Evolutionary conservation across 2,113 vertebrate species (phyloP).

Genomic region (Castor canadensis): DNA sequence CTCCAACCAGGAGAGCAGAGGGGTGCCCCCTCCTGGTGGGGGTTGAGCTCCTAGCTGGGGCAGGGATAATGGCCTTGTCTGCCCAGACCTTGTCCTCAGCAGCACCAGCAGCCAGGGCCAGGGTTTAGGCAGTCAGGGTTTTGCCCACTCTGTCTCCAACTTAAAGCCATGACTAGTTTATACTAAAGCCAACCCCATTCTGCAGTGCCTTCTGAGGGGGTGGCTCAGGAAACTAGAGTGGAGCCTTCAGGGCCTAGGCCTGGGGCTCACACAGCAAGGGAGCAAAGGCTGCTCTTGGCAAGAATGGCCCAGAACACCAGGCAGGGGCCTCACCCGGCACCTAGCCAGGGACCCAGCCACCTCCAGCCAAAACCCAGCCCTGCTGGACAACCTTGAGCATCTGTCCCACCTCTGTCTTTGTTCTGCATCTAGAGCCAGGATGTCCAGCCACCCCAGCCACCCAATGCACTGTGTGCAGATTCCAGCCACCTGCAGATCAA

Average conservation of each 20-base stretch:
- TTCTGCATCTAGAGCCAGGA: background rate
- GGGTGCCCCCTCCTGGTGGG: too few species aligned
- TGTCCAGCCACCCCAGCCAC: background rate
- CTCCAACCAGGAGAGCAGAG: too few species aligned
- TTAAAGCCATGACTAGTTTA: background rate
- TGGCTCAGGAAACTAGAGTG: background rate
- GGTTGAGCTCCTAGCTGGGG: too few species aligned
- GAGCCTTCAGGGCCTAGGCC: background rate
- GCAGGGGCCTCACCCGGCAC: background rate
- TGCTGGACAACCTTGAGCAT: background rate
- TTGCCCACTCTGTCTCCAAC: background rate
- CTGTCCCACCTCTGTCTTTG: background rate
- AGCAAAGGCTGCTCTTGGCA: background rate
- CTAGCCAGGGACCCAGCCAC: too few species aligned
- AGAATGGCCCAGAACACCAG: background rate
- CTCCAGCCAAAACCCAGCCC: background rate
- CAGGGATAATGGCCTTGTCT: too few species aligned
- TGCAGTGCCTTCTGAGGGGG: background rate
- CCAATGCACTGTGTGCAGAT: background rate
- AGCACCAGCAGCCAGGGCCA: too few species aligned
- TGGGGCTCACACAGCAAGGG: too few species aligned
- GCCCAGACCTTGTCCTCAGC: too few species aligned
- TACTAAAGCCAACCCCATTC: too few species aligned
- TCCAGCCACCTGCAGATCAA: background rate
- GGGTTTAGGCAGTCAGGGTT: too few species aligned